Evolutionary conservation across 2,113 vertebrate genomes (phyloP), one percentile per base, ranked within the genome.

Genomic region (Apaloderma vittatum): DNA sequence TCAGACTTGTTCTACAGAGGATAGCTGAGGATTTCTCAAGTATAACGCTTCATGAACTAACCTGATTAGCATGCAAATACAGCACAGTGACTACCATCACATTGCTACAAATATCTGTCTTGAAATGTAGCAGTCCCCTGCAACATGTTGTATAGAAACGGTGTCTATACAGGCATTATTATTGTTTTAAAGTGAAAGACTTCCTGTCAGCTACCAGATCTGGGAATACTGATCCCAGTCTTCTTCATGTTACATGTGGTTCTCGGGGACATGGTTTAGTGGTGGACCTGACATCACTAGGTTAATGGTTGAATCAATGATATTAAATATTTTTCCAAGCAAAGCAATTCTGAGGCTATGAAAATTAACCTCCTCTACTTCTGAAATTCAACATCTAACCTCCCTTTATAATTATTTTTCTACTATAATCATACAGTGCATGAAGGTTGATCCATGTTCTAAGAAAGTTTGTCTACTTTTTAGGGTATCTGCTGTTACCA

Each of bases 1-100:
- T 52, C 93, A 86, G 15, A n/a, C 93, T 92, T 73, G 46, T 84
- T 97, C 94, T 68, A 21, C 63, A 92, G 63, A 95, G 54, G 67
- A 43, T 17, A 57, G 26, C 66, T 95, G 74, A 96, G 51, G 30
- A 70, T 95, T 96, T 58, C 55, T 91, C 1, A 23, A 87, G 62
- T 61, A 46, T 63, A 67, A 88, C 52, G 48, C 90, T 96, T 96
- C 84, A 76, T 90, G 65, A 88, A 66, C 73, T 65, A 36, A 55
- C 58, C 36, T 94, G 70, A 95, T 93, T 76, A 93, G 83, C 20
- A 93, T 80, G 84, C 92, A 96, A 94, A 86, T 40, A 86, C 29
- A 92, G 77, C 75, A 81, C 74, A 91, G 62, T 32, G 55, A 88
- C 43, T 90, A 30, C 70, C 62, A 68, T 37, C 75, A 73, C 52